These are phyloP conservation scores for Bactericera cockerelli DNA, from an alignment of 1,140 invertebrate species.

Conservation along the genomic window DNA sequence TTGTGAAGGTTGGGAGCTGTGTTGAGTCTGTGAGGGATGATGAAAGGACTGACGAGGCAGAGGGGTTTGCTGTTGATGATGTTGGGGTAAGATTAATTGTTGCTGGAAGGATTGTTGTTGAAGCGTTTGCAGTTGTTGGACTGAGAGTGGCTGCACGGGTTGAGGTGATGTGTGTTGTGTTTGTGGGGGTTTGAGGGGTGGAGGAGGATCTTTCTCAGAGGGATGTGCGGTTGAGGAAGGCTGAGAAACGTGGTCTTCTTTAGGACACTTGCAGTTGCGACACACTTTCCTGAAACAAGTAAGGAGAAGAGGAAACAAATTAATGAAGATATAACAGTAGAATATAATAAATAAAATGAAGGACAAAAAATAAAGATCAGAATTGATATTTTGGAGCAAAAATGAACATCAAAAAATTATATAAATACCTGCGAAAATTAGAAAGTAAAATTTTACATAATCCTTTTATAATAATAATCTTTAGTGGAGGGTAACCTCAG, in stretches of 20 bases:
- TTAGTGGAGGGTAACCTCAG: no score
- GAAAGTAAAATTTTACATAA: no score
- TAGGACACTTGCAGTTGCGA: slow-evolving; percentile 49
- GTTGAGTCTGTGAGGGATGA: background rate
- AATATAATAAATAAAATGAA: no score
- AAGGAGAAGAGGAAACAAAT: background rate
- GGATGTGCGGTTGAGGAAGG: slow-evolving; percentile 18
- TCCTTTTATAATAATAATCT: no score
- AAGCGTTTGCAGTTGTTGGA: slow-evolving; percentile 15
- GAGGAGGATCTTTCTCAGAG: slow-evolving; percentile 23
- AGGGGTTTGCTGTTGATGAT: background rate
- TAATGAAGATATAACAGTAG: no score
- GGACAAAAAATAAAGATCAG: no score
- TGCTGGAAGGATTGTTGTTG: no score
- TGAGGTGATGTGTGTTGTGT: slow-evolving; percentile 12
- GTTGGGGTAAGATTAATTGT: no score
- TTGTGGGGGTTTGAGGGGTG: slow-evolving; percentile 19
- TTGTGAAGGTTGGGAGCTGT: no score
- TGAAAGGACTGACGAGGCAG: background rate
- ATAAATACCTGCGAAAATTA: no score
- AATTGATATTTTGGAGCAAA: no score
- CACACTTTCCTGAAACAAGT: slow-evolving; percentile 45
- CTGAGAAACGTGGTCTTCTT: slow-evolving; percentile 40
- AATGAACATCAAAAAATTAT: no score
- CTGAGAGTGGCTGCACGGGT: slow-evolving; percentile 25